These are phyloP conservation scores for Notothenia coriiceps DNA, from an alignment of 2,113 vertebrate species.

Conservation along the genomic window DNA sequence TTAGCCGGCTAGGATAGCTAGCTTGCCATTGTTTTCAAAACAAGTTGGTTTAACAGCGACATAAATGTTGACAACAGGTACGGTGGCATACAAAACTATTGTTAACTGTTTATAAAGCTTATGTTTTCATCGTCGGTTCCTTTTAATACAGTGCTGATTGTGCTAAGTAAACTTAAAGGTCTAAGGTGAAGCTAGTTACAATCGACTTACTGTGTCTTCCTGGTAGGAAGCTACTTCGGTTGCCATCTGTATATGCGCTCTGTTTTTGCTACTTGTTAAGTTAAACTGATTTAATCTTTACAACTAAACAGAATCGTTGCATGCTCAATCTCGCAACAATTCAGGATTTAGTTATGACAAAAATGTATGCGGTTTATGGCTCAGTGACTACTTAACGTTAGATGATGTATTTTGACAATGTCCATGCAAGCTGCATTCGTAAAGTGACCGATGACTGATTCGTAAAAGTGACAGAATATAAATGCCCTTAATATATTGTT, in stretches of 20 bases:
- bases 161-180: constrained; percentile 2
- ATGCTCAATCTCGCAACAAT: neutral
- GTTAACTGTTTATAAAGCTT: neutral
- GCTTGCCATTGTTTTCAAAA: constrained; percentile 21
- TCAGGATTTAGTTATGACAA: neutral
- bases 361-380: neutral
- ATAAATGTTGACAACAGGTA: neutral
- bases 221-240: neutral
- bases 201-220: neutral
- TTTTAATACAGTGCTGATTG: neutral
- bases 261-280: neutral
- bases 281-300: neutral
- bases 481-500: neutral
- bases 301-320: too few relatives aligned
- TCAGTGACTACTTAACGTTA: neutral
- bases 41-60: constrained; percentile 25
- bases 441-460: neutral
- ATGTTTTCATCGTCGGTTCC: neutral
- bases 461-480: neutral
- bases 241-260: neutral
- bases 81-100: neutral
- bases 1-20: constrained; percentile 47
- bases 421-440: neutral
- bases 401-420: neutral
- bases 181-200: neutral